Evolutionary conservation across 2,113 vertebrate genomes (phyloP), one percentile per base, ranked within the genome.

Genomic region (Cardinalis cardinalis): DNA sequence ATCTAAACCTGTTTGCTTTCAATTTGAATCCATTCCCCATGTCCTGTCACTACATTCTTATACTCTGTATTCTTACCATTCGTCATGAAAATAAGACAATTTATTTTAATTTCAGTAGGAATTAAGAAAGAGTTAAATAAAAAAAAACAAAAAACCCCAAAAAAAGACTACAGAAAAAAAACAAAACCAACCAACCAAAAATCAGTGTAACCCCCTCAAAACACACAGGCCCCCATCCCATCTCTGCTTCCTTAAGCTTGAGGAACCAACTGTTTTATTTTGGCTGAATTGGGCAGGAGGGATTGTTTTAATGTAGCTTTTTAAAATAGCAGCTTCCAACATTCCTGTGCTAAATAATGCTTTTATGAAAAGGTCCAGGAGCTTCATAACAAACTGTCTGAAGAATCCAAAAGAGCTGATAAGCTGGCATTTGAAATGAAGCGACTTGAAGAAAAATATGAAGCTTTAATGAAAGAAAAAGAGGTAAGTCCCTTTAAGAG

Each of bases 361-460:
- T 70, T 95, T 72, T 40, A 87, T 81, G 4, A 86, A 94, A 94
- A 99, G 99, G 98, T 99, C 88, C 98, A 99, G 78, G 99, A 99
- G 61, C 98, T 99, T 74, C 99, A 99, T 90, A 97, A 55, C 95
- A 99, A 99, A 94, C 94, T 99, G 76, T 98, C 99, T 32, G 98
- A 98, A 63, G 99, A 99, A 95, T 98, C 98, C 17, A 98, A 98
- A 96, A 97, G 99, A 91, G 99, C 99, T 13, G 99, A 99, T 93
- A 99, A 98, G 43, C 84, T 99, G 49, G 98, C 98, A 4, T 99
- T 98, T 95, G 99, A 99, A 96, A 98, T 99, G 97, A 99, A 98
- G 79, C 96, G 98, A 69, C 96, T 99, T 53, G 98, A 99, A 92
- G 99, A 99, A 96, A 99, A 98, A 85, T 97, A 99, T 2, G 99